Percentiles rank a stretch among this genome's conserved stretches.
Evolutionary conservation across 2,888 invertebrate genomes (phyloP).

Genomic region (Aphodius sticticus): DNA sequence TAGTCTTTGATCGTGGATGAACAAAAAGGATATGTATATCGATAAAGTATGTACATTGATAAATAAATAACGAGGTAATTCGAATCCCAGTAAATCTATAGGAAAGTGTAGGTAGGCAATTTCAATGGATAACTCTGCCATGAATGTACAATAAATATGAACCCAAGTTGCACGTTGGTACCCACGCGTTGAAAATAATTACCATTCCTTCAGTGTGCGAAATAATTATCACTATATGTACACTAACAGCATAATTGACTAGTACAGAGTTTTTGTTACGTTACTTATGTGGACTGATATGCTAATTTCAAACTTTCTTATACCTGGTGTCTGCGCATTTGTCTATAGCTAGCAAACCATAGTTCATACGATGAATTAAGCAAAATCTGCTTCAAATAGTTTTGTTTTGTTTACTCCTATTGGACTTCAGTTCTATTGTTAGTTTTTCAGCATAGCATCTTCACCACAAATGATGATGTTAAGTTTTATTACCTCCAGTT

Average conservation of each 20-base stretch:
- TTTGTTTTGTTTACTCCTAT: not conserved
- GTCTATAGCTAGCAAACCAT: too few relatives aligned
- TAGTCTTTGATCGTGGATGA: too few relatives aligned
- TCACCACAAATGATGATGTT: not conserved
- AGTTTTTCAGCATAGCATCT: not conserved
- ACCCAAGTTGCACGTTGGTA: not conserved
- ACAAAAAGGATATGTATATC: too few relatives aligned
- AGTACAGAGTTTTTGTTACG: not conserved
- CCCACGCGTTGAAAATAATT: not conserved
- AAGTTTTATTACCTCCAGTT: not conserved
- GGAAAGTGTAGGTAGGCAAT: not conserved
- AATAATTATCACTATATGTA: not conserved
- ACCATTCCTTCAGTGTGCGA: not conserved
- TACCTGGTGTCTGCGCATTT: too few relatives aligned
- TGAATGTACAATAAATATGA: not conserved
- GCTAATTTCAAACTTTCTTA: not conserved
- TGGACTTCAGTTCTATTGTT: not conserved
- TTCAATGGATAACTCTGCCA: not conserved
- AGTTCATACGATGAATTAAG: too few relatives aligned
- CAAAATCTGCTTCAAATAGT: not conserved
- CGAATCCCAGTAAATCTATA: too few relatives aligned
- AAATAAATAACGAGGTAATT: too few relatives aligned
- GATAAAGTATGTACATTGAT: too few relatives aligned
- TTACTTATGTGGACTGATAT: not conserved
- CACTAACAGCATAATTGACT: not conserved